Evolutionary conservation across 2,113 vertebrate species (phyloP), one percentile per base, ranked within the genome.

Genomic region (Leptodactylus fuscus): DNA sequence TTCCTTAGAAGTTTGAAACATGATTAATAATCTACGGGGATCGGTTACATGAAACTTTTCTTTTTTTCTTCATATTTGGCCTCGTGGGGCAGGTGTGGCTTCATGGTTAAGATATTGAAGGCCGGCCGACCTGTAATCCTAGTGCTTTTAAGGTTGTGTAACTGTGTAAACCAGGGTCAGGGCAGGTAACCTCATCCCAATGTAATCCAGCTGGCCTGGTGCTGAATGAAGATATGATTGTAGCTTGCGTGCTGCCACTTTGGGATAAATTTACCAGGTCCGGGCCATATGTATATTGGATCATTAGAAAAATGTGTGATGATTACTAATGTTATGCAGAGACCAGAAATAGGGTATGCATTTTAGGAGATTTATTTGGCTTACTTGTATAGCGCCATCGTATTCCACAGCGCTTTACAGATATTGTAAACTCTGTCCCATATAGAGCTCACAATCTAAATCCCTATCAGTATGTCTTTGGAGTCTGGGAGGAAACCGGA

Each of bases 1-100:
- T 88, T 51, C 88, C 2, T 86, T 86, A 86, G 51, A 51, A 20
- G 10, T 27, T 81, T 85, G 87, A 81, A 87, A 88, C 85, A 88
- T 85, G 27, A 70, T 71, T 67, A 69, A 78, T 69, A 13, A 36
- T 67, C 29, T 41, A 2, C 46, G 41, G 36, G 32, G 60, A 24
- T 34, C 11, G 24, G 16, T n/a, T 13, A 51, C 53, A 67, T 51
- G 83, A 86, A 86, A 85, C 71, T 76, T 34, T 76, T 51, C 10
- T 81, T 71, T 20, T 36, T 48, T n/a, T 75, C 34, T 9, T 44
- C 41, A 44, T 60, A n/a, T 36, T 65, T 83, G 11, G 48, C 82
- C 82, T 65, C 12, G n/a, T 44, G 53, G 53, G 20, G 60, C 46
- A 76, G 82, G 82, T 62, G 71, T 76, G 55, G 41, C 67, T 20